Base-by-base conservation (phyloP, 1,140 invertebrate genomes). In the Neoseiulus cucumeris region DNA sequence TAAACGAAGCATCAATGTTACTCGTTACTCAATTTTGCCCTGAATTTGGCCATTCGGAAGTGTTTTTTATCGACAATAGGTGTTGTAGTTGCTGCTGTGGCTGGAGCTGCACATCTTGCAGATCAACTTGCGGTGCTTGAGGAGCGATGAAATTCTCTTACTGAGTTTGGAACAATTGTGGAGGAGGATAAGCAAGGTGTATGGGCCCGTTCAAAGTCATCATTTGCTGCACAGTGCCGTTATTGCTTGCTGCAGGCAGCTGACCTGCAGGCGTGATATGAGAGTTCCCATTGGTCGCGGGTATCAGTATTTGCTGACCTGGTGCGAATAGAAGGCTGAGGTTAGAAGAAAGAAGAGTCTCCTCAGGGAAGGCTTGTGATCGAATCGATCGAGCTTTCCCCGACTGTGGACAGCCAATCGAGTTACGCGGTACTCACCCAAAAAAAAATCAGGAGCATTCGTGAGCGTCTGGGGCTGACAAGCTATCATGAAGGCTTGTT, bases 181-280 rank as follows among this genome's bases (percentile, higher is more conserved):
- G 14, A 12, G 22, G 51, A 17, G 51, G 25, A 33, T 59, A 18
- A 20, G 51, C 51, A 12, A 17, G 17, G 25, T 18, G 9, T 25
- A 25, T 33, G 33, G 14, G 12, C 2, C 33, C 33, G 22, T 25
- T 25, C 22, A 17, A 33, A 9, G 51, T 20, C 14, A 59, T 9
- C 51, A 59, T 59, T 9, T 59, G 51, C 33, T 18, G 14, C 4
- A 39, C 33, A 9, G 9, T 39, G 33, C 4, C 33, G 33, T 9
- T 9, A 4, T 4, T 39, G 6, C 14, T 9, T 29, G 14, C 22
- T 25, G 1, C 51, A 14, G 51, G 51, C 22, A 59, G 22, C 33
- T 59, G 51, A 59, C n/a, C n/a, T n/a, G n/a, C n/a, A n/a, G n/a
- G n/a, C n/a, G 22, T 59, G 51, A 59, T 29, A 2, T 59, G 51